phyloP scores from a whole-genome alignment of 1,140 invertebrate genomes.

The Drosophila saltans region DNA sequence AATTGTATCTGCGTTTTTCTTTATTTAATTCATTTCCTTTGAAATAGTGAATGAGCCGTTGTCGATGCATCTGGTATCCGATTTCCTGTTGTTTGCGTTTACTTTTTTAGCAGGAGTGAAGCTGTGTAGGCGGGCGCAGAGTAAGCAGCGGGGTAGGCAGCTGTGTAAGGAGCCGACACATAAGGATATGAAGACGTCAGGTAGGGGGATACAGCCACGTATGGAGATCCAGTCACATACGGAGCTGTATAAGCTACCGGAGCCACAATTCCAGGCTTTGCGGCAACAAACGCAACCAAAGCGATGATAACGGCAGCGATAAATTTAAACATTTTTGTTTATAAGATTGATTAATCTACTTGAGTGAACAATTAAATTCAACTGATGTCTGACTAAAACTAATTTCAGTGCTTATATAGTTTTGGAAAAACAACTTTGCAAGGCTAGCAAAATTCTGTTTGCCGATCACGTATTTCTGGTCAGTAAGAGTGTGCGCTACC shows the following conservation, averaged over 20 bases:
- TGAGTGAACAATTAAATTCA: slow-evolving; percentile 57
- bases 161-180: slow-evolving; percentile 62
- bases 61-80: not conserved
- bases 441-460: slow-evolving; percentile 37
- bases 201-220: slow-evolving; percentile 60
- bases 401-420: slow-evolving; percentile 44
- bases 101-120: slow-evolving; percentile 70
- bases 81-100: slow-evolving; percentile 17
- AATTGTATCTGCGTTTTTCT: not conserved
- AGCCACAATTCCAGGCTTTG: slow-evolving; percentile 76
- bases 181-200: slow-evolving; percentile 54
- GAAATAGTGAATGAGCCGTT: slow-evolving; percentile 15
- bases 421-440: slow-evolving; percentile 41
- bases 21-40: slow-evolving; percentile 31
- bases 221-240: slow-evolving; percentile 49
- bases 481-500: not conserved
- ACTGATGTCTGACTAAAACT: slow-evolving; percentile 54
- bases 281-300: slow-evolving; percentile 63
- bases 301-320: slow-evolving; percentile 66
- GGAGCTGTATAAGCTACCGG: slow-evolving; percentile 70
- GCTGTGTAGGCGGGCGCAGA: slow-evolving; percentile 54
- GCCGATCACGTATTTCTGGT: slow-evolving; percentile 54
- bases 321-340: slow-evolving; percentile 76
- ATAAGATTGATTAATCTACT: slow-evolving; percentile 39
- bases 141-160: slow-evolving; percentile 70